Base-by-base conservation (phyloP, 2,797 vertebrate genomes). In the Clamator glandarius region DNA sequence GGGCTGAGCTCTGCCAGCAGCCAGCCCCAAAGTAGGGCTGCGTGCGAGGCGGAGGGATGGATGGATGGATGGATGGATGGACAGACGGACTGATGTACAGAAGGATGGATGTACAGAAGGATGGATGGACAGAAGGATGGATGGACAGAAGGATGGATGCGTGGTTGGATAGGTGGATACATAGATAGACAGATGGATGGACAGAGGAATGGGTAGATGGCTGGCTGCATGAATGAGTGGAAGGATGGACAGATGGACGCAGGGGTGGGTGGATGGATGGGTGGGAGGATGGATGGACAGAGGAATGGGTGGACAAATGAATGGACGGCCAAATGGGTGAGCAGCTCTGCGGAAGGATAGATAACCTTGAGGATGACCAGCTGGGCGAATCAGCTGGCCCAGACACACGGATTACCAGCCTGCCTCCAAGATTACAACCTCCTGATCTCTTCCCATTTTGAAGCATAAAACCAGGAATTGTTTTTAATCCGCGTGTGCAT, bases 91-190 rank as follows among this genome's bases (percentile, higher is more conserved):
- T n/a, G n/a, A n/a, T n/a, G n/a, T n/a, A n/a, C n/a, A n/a, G n/a
- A n/a, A n/a, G n/a, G n/a, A n/a, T n/a, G 41, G 41, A 42, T 42
- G 42, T 42, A 42, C 15, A 13, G 42, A 42, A 7, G 42, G 42
- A 42, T 7, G 42, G 42, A 18, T 42, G 42, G 42, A 18, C 15
- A 16, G 17, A 42, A 42, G 42, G 42, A 42, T 42, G 42, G 42
- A 17, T 18, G 42, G 42, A 42, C 42, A 15, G 58, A 15, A 3
- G 8, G 21, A 8, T 1, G 4, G 5, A 13, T 5, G 5, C 5
- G 15, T 4, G 19, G 29, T 11, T 5, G 13, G 5, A 6, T 6
- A 6, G 9, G 2, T 11, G 13, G 16, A 25, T 8, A 6, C 28
- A 15, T 26, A 9, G 19, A 8, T 5, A 4, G 10, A 17, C 11